Evolutionary conservation across 2,888 invertebrate genomes (phyloP), one percentile per base, ranked within the genome.

Genomic region (Orthosia incerta): DNA sequence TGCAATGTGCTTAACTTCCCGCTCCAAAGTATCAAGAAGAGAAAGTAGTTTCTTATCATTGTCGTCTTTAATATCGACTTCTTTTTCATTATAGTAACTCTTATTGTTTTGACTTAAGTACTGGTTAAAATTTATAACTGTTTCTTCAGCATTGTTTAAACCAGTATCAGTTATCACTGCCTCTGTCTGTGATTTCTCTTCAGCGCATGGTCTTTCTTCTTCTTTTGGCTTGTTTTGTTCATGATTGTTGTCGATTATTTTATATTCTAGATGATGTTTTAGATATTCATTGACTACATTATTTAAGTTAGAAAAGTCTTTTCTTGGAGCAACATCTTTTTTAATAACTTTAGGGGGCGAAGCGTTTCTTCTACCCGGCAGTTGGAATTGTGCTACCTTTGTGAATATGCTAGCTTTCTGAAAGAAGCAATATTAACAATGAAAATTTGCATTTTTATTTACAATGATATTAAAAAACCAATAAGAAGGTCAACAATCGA

Each of bases 1-100:
- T 69, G 94, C 88, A 48, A 92, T 84, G 73, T 93, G 88, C 65
- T 91, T 92, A 0, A 93, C 91, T 91, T 94, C 92, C 86, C 86
- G 84, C 80, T 95, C 94, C 73, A 95, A 85, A 73, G 87, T 91
- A 70, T 94, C 90, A 50, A 95, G 84, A 67, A 95, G 84, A 57
- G 74, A 76, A 79, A 95, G 87, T 3, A 95, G 74, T 74, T 91
- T 93, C 56, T 86, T 89, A 48, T 94, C 93, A 62, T 79, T 75
- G 18, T 90, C 87, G 61, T 91, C 90, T 66, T 87, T 88, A 15
- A 77, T 62, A 55, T 80, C 80, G 63, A 79, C 80, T 0, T 79
- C 57, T 12, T 65, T 74, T 3, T 80, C 74, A 18, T 71, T 53
- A 53, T 23, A 45, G 5, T 70, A 80, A 4, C 45, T 45, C 48